Conservation (phyloP, 2,888 invertebrate species). For the Aporophyla nigra region DNA sequence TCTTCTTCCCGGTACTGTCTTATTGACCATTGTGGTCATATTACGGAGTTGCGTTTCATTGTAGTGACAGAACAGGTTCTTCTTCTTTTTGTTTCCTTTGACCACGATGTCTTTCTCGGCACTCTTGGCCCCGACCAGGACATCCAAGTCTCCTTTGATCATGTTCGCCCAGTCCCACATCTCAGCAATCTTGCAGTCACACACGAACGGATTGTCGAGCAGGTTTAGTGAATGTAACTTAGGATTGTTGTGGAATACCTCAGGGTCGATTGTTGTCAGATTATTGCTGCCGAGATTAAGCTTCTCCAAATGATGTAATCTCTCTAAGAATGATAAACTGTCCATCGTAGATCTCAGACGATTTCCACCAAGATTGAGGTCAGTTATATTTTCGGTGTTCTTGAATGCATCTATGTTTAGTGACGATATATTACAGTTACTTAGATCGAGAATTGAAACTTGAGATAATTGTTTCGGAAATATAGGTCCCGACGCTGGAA, state of each 20-base stretch:
- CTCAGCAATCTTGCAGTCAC: slow-evolving; percentile 93
- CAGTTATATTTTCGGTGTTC: slow-evolving; percentile 92
- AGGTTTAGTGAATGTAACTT: slow-evolving; percentile 92
- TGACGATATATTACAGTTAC: slow-evolving; percentile 92
- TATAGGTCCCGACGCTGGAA: slow-evolving; percentile 91
- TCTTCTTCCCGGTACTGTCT: slow-evolving; percentile 89
- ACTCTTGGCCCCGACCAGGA: slow-evolving; percentile 92
- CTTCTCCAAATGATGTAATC: slow-evolving; percentile 90
- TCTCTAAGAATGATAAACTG: slow-evolving; percentile 90
- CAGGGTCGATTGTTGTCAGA: slow-evolving; percentile 91
- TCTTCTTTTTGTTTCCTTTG: slow-evolving; percentile 92
- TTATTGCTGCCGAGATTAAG: slow-evolving; percentile 92
- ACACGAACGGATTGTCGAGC: slow-evolving; percentile 93
- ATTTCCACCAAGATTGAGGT: slow-evolving; percentile 92
- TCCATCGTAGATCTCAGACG: slow-evolving; percentile 86
- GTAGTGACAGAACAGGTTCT: slow-evolving; percentile 92
- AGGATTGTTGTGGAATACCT: slow-evolving; percentile 90
- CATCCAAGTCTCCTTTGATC: slow-evolving; percentile 92
- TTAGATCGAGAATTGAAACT: slow-evolving; percentile 92
- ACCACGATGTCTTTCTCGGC: slow-evolving; percentile 92
- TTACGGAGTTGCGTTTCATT: slow-evolving; percentile 90
- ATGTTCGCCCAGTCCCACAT: slow-evolving; percentile 94
- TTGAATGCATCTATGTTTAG: slow-evolving; percentile 92
- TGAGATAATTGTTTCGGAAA: slow-evolving; percentile 92
- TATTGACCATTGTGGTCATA: slow-evolving; percentile 86